Base-by-base conservation (phyloP, 1,140 invertebrate genomes). In the Chionoecetes opilio region DNA sequence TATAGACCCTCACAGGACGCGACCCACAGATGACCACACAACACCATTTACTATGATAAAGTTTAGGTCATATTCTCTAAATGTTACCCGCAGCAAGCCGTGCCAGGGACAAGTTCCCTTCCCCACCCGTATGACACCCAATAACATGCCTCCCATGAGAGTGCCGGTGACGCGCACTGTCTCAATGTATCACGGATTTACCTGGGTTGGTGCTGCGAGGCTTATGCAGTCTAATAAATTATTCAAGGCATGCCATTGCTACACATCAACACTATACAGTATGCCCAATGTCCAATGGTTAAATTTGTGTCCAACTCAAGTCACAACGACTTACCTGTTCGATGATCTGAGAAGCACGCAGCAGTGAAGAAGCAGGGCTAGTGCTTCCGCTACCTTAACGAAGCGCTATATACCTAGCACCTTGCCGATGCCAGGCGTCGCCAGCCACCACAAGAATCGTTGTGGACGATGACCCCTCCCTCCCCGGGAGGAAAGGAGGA, bases 361-460 rank as follows among this genome's bases (percentile, higher is more conserved):
- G 35, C 37, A 32, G 89, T 46, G 37, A 21, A n/a, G 63, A 26
- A 3, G n/a, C 63, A n/a, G 63, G 3, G 63, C 21, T 75, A 75
- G 63, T 75, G 63, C 63, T 75, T 75, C 63, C 63, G 63, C 63
- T 75, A 75, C 63, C 21, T 75, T 75, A 75, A 75, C 63, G 63
- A 75, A 75, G 63, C 63, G 26, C 63, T 75, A 75, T 75, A 75
- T 75, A 75, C 63, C 63, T 75, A 75, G n/a, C 63, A n/a, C 63
- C 63, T 6, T 2, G 21, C 21, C 63, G 46, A 17, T n/a, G n/a
- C 21, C 21, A 75, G 0, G 21, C 11, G 6, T n/a, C n/a, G n/a
- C n/a, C n/a, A n/a, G n/a, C n/a, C n/a, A n/a, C n/a, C n/a, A n/a
- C n/a, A n/a, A n/a, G n/a, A n/a, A n/a, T n/a, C n/a, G n/a, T n/a